These are phyloP conservation scores for Geotrupes spiniger DNA, from an alignment of 2,888 invertebrate genomes.

Conservation along the genomic window DNA sequence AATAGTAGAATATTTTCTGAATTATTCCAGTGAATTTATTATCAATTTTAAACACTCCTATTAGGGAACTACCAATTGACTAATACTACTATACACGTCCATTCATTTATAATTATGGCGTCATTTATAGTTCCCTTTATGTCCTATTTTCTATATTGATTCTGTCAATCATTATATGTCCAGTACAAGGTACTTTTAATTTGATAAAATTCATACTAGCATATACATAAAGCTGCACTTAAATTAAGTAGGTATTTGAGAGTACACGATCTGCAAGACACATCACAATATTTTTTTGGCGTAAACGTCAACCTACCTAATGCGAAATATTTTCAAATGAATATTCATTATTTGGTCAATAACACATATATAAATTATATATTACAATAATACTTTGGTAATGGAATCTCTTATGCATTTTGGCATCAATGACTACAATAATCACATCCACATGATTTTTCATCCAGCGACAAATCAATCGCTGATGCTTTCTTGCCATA, in stretches of 20 bases:
- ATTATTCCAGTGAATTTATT: no score
- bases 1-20: no score
- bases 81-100: no score
- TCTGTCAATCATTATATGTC: constrained; percentile 15
- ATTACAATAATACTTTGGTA: constrained; percentile 41
- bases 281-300: no score
- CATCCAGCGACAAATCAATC: constrained; percentile 10
- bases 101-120: no score
- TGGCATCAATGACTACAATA: constrained; percentile 42
- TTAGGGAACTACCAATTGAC: no score
- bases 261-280: constrained; percentile 3
- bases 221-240: constrained; percentile 20
- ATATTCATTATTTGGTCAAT: constrained; percentile 32
- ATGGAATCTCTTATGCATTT: constrained; percentile 40
- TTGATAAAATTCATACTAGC: constrained; percentile 6
- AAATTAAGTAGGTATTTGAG: constrained; percentile 10
- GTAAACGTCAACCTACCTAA: no score
- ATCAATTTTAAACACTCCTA: no score
- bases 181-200: constrained; percentile 3
- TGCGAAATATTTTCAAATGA: constrained; percentile 10
- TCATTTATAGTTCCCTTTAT: no score
- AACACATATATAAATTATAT: constrained; percentile 30
- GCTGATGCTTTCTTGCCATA: constrained; percentile 23
- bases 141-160: no score
- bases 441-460: constrained; percentile 23